Percentiles rank a stretch among this genome's conserved stretches.
Evolutionary conservation across 2,113 vertebrate genomes (phyloP).

Genomic region (Nothobranchius furzeri): DNA sequence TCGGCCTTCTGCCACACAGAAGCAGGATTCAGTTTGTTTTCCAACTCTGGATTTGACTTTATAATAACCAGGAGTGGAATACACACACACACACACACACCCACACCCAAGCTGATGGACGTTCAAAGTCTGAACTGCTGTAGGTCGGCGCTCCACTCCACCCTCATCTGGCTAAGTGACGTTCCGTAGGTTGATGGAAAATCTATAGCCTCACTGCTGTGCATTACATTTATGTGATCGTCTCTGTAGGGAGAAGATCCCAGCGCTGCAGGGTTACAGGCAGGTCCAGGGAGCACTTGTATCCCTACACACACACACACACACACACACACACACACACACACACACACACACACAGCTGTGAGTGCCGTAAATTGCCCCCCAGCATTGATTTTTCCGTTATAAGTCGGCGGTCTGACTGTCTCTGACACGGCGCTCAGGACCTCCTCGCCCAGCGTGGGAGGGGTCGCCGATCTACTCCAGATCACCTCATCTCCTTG

Average conservation of each 20-base stretch:
- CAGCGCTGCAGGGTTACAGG: constrained; percentile 39
- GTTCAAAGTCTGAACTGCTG: constrained; percentile 55
- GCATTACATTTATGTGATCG: constrained; percentile 82
- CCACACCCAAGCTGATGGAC: constrained; percentile 49
- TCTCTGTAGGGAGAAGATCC: constrained; percentile 59
- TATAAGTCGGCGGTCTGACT: constrained; percentile 64
- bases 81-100: no score
- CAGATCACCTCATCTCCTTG: constrained; percentile 29
- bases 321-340: constrained; percentile 18
- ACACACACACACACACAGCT: constrained; percentile 4
- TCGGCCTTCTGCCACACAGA: no score
- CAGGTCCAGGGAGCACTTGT: constrained; percentile 37
- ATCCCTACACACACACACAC: constrained; percentile 18
- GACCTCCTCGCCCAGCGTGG: constrained; percentile 53
- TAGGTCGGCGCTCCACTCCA: constrained; percentile 16
- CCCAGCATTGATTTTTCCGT: constrained; percentile 74
- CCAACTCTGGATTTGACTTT: no score
- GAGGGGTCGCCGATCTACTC: neutral
- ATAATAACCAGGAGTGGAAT: no score
- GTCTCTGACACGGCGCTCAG: constrained; percentile 60
- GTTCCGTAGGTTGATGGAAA: constrained; percentile 80
- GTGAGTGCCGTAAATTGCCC: constrained; percentile 77
- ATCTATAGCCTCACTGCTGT: constrained; percentile 80
- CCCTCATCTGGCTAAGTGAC: constrained; percentile 73
- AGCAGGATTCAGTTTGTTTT: no score